Conservation (phyloP, 1,140 invertebrate species). For the Anadara kagoshimensis region DNA sequence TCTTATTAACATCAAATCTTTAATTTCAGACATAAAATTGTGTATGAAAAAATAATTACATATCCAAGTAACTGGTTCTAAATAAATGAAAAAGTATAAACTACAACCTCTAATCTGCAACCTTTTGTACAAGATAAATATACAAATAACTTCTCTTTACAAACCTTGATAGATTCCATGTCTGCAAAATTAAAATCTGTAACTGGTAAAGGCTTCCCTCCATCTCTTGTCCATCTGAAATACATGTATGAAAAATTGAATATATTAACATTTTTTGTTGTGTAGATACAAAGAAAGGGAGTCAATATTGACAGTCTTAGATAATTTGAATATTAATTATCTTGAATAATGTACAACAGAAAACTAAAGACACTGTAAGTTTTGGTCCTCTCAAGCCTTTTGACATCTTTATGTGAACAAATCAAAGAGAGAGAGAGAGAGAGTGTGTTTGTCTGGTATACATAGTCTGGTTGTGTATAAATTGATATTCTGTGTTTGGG, state of each 20-base stretch:
- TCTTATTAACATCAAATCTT: not conserved
- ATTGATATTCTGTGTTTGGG: no score
- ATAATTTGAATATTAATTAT: no score
- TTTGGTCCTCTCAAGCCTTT: no score
- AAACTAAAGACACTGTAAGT: no score
- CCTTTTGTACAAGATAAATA: not conserved
- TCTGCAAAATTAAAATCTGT: slow-evolving; percentile 70
- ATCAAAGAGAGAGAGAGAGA: no score
- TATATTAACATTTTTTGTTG: no score
- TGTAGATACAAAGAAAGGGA: no score
- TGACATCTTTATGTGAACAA: no score
- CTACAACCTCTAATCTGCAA: not conserved
- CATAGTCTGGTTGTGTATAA: no score
- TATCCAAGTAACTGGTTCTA: not conserved
- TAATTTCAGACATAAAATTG: not conserved
- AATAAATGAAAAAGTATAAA: not conserved
- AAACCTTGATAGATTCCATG: slow-evolving; percentile 69
- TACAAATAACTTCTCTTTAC: not conserved
- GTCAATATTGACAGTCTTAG: no score
- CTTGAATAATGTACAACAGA: no score
- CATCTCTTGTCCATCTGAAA: slow-evolving; percentile 66
- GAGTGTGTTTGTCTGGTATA: no score
- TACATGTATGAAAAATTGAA: not conserved
- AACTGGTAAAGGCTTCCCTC: slow-evolving; percentile 63
- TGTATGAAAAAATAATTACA: not conserved